A percentile compares a stretch with the other conserved stretches of the same genome.
phyloP scores from a whole-genome alignment of 2,113 vertebrate species.

The Egretta garzetta region DNA sequence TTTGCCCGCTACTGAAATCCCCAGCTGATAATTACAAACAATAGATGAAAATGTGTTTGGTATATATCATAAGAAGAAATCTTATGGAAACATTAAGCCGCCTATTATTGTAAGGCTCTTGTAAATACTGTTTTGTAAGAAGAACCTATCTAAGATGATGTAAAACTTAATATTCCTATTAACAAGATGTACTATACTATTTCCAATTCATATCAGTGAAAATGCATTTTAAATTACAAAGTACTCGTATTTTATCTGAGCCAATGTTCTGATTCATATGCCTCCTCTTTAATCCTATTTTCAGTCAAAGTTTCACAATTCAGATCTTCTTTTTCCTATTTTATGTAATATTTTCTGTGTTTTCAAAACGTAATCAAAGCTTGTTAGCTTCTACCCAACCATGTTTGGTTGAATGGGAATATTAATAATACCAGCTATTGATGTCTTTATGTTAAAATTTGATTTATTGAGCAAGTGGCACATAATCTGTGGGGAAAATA shows the following conservation, averaged over 20 bases:
- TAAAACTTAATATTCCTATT: conserved; percentile 65
- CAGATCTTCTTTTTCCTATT: conserved; percentile 21
- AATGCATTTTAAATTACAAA: conserved; percentile 50
- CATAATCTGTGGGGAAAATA: conserved; percentile 65
- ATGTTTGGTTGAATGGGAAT: conserved; percentile 58
- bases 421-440: conserved; percentile 63
- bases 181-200: conserved; percentile 21
- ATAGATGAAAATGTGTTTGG: conserved; percentile 33
- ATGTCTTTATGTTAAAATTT: conserved; percentile 69
- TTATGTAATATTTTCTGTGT: conserved; percentile 40
- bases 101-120: conserved; percentile 37
- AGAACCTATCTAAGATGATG: conserved; percentile 32
- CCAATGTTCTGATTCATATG: conserved; percentile 16
- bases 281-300: conserved; percentile 44
- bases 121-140: conserved; percentile 54
- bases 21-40: conserved; percentile 17
- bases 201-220: conserved; percentile 14
- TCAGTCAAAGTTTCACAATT: conserved; percentile 40
- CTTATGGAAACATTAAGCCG: conserved; percentile 45
- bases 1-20: not conserved
- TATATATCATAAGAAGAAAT: conserved; percentile 41
- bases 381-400: conserved; percentile 41
- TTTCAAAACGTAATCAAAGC: conserved; percentile 54
- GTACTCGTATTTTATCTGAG: conserved; percentile 25
- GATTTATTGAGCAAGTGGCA: conserved; percentile 64